These are phyloP conservation scores for Trypoxylon attenuatum DNA, from an alignment of 2,888 invertebrate genomes.

Conservation along the genomic window DNA sequence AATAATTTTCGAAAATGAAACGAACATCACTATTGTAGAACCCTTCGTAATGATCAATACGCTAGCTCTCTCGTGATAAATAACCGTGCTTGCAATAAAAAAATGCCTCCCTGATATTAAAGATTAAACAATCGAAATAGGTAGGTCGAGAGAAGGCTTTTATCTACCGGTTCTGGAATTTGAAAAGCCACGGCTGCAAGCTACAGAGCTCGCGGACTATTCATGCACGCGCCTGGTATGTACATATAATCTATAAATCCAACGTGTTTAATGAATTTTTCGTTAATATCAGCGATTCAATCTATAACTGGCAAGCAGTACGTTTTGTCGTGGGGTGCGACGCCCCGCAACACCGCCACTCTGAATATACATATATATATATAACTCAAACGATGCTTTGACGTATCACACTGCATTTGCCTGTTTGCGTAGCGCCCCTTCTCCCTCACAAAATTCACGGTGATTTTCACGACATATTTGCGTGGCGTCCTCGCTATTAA, in stretches of 20 bases:
- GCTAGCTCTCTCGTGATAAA: slow-evolving; percentile 46
- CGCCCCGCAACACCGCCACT: slow-evolving; percentile 46
- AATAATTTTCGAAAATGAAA: too few relatives aligned
- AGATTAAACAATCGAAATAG: slow-evolving; percentile 56
- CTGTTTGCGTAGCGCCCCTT: slow-evolving; percentile 51
- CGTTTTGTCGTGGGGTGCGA: slow-evolving; percentile 41
- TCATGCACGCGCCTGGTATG: slow-evolving; percentile 37
- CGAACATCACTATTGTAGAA: too few relatives aligned
- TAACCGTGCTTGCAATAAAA: slow-evolving; percentile 56
- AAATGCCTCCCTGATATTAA: slow-evolving; percentile 44
- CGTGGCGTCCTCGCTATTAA: slow-evolving; percentile 12
- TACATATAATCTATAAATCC: slow-evolving; percentile 59
- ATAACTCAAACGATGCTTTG: slow-evolving; percentile 59
- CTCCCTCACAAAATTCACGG: too few relatives aligned
- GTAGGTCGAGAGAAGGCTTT: slow-evolving; percentile 44
- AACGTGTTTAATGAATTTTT: slow-evolving; percentile 62
- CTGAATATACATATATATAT: too few relatives aligned
- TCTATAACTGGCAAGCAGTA: slow-evolving; percentile 50
- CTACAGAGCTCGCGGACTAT: slow-evolving; percentile 18
- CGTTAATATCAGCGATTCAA: slow-evolving; percentile 60
- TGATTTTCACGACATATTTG: too few relatives aligned
- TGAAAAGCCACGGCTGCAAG: slow-evolving; percentile 37
- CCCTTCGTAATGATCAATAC: slow-evolving; percentile 48
- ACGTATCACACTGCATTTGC: slow-evolving; percentile 57
- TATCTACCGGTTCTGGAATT: slow-evolving; percentile 45